phyloP scores from a whole-genome alignment of 2,113 vertebrate genomes.

The Vidua chalybeata region DNA sequence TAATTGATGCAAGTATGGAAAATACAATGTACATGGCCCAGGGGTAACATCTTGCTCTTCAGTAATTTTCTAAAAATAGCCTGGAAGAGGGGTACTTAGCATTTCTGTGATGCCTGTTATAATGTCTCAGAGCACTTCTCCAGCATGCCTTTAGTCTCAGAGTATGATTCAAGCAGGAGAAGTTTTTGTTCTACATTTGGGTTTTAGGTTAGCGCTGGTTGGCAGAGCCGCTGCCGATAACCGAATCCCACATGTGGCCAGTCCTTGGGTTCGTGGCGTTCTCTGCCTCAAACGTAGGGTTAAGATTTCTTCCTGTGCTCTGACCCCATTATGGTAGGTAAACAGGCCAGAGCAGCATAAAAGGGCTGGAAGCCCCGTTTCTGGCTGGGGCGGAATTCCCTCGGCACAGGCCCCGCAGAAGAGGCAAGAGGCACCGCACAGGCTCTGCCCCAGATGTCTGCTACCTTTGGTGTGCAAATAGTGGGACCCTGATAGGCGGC shows the following conservation, averaged over 20 bases:
- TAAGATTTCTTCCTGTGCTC: slow-evolving; percentile 56
- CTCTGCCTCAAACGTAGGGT: neutral
- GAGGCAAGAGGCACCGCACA: neutral
- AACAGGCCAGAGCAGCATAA: slow-evolving; percentile 40
- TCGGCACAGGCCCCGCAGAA: neutral
- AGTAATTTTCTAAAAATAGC: neutral
- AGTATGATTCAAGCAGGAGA: neutral
- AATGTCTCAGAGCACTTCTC: neutral
- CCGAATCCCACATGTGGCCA: neutral
- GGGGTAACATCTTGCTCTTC: neutral
- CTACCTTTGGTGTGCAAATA: slow-evolving; percentile 66
- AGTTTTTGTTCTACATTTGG: neutral
- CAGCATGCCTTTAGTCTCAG: neutral
- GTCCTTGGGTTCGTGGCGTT: neutral
- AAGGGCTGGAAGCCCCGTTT: slow-evolving; percentile 13
- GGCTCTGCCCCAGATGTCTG: slow-evolving; percentile 48
- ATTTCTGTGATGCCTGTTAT: neutral
- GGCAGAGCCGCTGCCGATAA: neutral
- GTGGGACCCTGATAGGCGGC: slow-evolving; percentile 8
- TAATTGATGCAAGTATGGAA: neutral
- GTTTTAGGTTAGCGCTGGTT: rapidly evolving
- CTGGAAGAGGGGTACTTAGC: neutral
- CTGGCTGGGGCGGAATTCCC: slow-evolving; percentile 40
- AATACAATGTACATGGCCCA: neutral
- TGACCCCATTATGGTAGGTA: slow-evolving; percentile 41